These are phyloP conservation scores for Alethe diademata DNA, from an alignment of 2,113 vertebrate genomes.

Conservation along the genomic window DNA sequence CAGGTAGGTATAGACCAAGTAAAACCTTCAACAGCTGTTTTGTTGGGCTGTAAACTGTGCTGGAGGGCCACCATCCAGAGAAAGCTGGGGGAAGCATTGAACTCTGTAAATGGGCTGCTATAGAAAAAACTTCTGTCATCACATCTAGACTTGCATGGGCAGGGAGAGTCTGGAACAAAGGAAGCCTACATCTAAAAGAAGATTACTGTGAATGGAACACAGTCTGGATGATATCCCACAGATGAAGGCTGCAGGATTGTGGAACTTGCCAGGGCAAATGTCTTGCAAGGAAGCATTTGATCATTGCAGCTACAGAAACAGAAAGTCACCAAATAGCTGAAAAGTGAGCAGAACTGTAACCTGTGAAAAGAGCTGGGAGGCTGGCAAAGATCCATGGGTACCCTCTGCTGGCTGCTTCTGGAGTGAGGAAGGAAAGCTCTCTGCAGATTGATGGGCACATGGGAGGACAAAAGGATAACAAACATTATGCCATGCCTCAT, in stretches of 20 bases:
- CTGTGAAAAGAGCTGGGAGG: neutral
- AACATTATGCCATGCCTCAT: neutral
- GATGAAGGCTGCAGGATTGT: neutral
- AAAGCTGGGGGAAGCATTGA: neutral
- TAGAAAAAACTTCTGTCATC: neutral
- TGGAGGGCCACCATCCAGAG: neutral
- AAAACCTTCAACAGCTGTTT: neutral
- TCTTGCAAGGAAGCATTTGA: neutral
- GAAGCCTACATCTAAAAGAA: fast-evolving
- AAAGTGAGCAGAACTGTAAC: neutral
- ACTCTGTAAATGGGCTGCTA: neutral
- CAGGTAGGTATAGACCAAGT: neutral
- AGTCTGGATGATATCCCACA: neutral
- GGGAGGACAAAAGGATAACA: neutral
- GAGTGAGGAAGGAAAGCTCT: neutral
- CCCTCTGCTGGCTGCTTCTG: neutral
- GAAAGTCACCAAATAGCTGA: neutral
- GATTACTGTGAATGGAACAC: neutral
- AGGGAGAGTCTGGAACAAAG: neutral
- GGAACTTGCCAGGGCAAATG: neutral
- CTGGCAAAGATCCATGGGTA: neutral
- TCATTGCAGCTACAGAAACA: neutral
- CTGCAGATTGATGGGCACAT: neutral
- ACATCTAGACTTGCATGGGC: neutral
- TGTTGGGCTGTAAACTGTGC: neutral